Percentiles rank a stretch among this genome's conserved stretches.
phyloP scores from a whole-genome alignment of 2,113 vertebrate genomes.

The Syngnathoides biaculeatus region DNA sequence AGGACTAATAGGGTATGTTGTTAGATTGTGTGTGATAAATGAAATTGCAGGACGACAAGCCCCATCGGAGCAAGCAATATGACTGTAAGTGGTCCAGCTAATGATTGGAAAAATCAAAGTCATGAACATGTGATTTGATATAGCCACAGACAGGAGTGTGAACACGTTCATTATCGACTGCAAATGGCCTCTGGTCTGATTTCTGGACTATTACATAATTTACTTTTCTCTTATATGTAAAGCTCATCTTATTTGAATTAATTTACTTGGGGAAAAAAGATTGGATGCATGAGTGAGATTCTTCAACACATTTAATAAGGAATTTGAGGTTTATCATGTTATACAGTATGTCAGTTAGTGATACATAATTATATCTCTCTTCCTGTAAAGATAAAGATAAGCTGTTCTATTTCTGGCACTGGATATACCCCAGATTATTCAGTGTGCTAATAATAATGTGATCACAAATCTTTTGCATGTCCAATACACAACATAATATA shows the following conservation, averaged over 20 bases:
- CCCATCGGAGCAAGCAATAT: neutral
- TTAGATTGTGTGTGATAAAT: constrained; percentile 1
- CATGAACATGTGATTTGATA: constrained; percentile 61
- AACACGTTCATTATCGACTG: constrained; percentile 38
- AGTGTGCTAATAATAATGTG: constrained; percentile 31
- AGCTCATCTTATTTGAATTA: too few relatives aligned
- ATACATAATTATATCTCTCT: constrained; percentile 15
- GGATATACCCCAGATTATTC: constrained; percentile 65
- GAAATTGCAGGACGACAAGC: neutral
- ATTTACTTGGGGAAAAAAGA: neutral
- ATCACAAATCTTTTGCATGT: constrained; percentile 8
- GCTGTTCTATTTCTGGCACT: constrained; percentile 66
- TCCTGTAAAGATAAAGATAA: constrained; percentile 51
- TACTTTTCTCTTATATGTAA: neutral
- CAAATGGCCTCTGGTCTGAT: constrained; percentile 23
- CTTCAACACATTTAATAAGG: neutral
- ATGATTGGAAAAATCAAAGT: constrained; percentile 69
- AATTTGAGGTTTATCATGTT: neutral
- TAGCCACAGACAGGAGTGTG: constrained; percentile 25
- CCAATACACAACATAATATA: neutral
- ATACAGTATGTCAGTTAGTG: constrained; percentile 10
- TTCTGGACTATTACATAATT: neutral
- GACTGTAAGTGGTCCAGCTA: constrained; percentile 15
- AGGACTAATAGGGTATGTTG: constrained; percentile 13
- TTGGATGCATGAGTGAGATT: neutral